Evolutionary conservation across 2,888 invertebrate species (phyloP).

Genomic region (Amiota communis): DNA sequence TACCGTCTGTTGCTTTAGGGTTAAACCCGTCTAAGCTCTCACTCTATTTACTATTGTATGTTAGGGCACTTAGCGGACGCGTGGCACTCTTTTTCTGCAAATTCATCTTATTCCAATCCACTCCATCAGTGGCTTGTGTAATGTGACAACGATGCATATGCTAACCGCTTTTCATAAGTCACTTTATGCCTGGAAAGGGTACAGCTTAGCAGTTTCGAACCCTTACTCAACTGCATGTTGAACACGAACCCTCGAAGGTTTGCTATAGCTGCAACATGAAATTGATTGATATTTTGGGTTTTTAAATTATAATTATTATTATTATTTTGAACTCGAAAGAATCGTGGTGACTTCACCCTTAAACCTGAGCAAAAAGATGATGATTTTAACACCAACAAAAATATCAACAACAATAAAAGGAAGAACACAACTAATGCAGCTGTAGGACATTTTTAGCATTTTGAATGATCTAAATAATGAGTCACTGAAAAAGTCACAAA

Average conservation of each 20-base stretch:
- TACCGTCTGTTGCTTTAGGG: slow-evolving; percentile 18
- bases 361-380: background rate
- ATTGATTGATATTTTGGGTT: slow-evolving; percentile 44
- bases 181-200: slow-evolving; percentile 1
- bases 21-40: background rate
- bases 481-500: no score
- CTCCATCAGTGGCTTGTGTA: background rate
- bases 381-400: slow-evolving; percentile 45
- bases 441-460: slow-evolving; percentile 26
- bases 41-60: background rate
- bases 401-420: slow-evolving; percentile 31
- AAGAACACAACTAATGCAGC: slow-evolving; percentile 17
- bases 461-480: background rate
- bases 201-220: background rate
- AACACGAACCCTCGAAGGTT: background rate
- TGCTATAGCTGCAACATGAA: slow-evolving; percentile 36
- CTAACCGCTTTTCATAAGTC: slow-evolving; percentile 34
- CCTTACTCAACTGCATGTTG: background rate
- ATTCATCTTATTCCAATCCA: slow-evolving; percentile 3
- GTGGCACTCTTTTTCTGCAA: slow-evolving; percentile 39
- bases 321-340: slow-evolving; percentile 17
- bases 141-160: slow-evolving; percentile 3
- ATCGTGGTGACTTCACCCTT: background rate
- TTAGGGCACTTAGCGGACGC: slow-evolving; percentile 33
- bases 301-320: slow-evolving; percentile 45